Percentiles rank a stretch among this genome's conserved stretches.
Conservation (phyloP, 2,113 vertebrate genomes). For the Pedionomus torquatus region DNA sequence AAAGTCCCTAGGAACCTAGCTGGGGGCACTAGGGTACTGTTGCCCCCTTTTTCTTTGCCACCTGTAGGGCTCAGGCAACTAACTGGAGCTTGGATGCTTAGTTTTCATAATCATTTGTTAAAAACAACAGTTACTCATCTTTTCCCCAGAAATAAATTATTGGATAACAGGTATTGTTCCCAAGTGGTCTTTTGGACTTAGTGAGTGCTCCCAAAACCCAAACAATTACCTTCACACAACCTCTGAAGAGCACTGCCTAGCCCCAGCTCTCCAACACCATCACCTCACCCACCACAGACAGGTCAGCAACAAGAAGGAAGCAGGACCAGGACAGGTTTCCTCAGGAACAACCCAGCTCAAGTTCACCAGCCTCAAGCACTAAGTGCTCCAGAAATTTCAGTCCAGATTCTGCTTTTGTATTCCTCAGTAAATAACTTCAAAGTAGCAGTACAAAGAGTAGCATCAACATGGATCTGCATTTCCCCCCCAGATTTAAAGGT, state of each 20-base stretch:
- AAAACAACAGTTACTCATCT: not conserved
- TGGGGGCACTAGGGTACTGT: not conserved
- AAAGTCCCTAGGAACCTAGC: not conserved
- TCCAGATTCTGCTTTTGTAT: not conserved
- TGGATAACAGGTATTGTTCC: not conserved
- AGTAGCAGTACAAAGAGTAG: not conserved
- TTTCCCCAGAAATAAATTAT: not conserved
- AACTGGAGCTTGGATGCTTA: not conserved
- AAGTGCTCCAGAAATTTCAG: not conserved
- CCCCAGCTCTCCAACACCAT: not conserved
- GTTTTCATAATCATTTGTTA: not conserved
- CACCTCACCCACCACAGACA: not conserved
- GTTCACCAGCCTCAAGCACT: not conserved
- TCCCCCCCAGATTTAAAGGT: not conserved
- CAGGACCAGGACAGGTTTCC: not conserved
- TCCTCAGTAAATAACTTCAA: not conserved
- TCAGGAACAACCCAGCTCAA: rapidly evolving
- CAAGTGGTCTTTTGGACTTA: not conserved
- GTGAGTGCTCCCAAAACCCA: not conserved
- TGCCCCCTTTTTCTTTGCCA: not conserved
- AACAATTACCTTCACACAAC: not conserved
- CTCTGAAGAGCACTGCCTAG: not conserved
- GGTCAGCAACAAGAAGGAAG: not conserved
- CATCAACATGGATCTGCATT: not conserved
- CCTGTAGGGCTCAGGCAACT: not conserved